These are phyloP conservation scores for Siderastrea siderea DNA, from an alignment of 92 coral and sea anemone genomes.

Conservation along the genomic window DNA sequence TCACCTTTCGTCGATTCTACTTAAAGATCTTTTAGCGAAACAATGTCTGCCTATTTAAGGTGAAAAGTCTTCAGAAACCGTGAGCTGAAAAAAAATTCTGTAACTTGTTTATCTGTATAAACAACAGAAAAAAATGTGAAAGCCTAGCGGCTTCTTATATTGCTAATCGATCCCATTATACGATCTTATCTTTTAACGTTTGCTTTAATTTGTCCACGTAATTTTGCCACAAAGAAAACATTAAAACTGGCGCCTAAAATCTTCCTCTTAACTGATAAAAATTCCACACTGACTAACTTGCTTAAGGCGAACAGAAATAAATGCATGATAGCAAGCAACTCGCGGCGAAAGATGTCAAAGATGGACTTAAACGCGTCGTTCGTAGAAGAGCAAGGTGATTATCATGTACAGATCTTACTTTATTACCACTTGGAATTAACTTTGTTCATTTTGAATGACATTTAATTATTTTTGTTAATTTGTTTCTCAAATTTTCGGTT, in stretches of 20 bases:
- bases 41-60: neutral
- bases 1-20: neutral
- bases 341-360: too few species aligned
- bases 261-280: neutral
- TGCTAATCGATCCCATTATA: slow-evolving; percentile 27
- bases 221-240: neutral
- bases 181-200: slow-evolving; percentile 4
- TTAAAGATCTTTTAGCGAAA: slow-evolving; percentile 6
- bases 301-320: neutral
- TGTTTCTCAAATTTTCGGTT: slow-evolving; percentile 1
- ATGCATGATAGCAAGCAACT: too few species aligned
- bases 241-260: neutral
- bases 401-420: neutral
- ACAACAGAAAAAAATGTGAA: slow-evolving; percentile 17
- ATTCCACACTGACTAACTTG: neutral
- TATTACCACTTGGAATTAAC: neutral
- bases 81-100: slow-evolving; percentile 18
- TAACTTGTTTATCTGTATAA: slow-evolving; percentile 13
- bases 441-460: neutral
- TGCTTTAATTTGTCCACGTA: slow-evolving; percentile 8
- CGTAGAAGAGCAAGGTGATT: neutral
- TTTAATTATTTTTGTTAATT: slow-evolving; percentile 9
- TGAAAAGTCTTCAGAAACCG: neutral
- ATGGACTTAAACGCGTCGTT: neutral
- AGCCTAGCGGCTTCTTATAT: neutral